Evolutionary conservation across 2,113 vertebrate genomes (phyloP).

Genomic region (Chamaetylas fuelleborni): DNA sequence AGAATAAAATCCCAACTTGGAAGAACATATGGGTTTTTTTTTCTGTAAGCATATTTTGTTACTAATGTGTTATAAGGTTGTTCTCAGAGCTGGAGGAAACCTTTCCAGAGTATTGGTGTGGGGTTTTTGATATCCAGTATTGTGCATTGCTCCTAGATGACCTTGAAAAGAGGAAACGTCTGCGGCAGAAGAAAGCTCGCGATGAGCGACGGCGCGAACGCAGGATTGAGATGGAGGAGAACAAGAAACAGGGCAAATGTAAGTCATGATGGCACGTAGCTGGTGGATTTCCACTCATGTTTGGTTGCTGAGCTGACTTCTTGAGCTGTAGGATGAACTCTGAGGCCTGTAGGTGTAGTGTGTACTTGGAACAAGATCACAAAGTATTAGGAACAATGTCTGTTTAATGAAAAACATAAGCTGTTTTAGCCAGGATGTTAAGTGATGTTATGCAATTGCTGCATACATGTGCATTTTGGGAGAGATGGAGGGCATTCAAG

Average conservation of each 20-base stretch:
- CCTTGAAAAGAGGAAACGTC: conserved; percentile 89
- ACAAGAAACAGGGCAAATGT: conserved; percentile 97
- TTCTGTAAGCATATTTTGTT: neutral
- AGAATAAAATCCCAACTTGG: neutral
- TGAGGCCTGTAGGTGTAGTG: neutral
- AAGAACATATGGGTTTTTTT: neutral
- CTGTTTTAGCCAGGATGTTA: neutral
- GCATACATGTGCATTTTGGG: neutral
- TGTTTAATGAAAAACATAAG: neutral
- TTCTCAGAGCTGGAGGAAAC: neutral
- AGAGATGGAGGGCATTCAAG: neutral
- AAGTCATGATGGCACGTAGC: conserved; percentile 41
- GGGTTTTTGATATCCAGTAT: neutral
- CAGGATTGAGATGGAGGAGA: conserved; percentile 96
- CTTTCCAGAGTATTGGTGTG: neutral
- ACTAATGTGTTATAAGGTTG: neutral
- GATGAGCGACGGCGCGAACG: conserved; percentile 92
- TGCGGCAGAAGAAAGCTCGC: conserved; percentile 92
- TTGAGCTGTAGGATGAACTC: neutral
- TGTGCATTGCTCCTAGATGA: conserved; percentile 78
- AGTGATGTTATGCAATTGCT: neutral
- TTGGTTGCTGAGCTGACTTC: neutral
- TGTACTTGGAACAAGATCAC: neutral
- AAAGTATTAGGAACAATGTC: neutral
- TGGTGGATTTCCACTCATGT: neutral